These are phyloP conservation scores for Blastomussa wellsi DNA, from an alignment of 92 coral and sea anemone genomes.

Conservation along the genomic window DNA sequence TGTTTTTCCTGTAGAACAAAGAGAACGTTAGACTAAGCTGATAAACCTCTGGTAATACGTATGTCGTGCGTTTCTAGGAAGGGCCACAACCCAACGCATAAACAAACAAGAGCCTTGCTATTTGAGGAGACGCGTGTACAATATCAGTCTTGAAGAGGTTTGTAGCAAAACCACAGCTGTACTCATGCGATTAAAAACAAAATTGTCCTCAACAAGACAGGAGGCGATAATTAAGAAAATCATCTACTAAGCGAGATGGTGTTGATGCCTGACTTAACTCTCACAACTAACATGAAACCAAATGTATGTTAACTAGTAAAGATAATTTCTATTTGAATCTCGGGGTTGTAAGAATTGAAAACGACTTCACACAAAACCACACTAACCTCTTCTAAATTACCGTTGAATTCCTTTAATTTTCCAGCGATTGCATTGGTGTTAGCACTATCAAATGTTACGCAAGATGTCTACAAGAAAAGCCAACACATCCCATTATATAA, in stretches of 20 bases:
- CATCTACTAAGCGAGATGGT: background rate
- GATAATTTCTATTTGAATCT: background rate
- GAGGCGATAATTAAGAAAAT: background rate
- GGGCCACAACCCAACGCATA: background rate
- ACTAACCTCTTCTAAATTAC: slow-evolving; percentile 72
- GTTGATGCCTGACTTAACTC: too few species aligned
- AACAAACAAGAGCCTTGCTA: background rate
- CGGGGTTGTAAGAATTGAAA: background rate
- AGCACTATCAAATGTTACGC: slow-evolving; percentile 80
- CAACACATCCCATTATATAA: background rate
- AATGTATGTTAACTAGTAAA: background rate
- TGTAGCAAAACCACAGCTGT: too few species aligned
- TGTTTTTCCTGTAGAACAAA: slow-evolving; percentile 44
- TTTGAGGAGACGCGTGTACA: too few species aligned
- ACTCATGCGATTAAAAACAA: too few species aligned
- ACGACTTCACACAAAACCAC: background rate
- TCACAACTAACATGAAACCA: background rate
- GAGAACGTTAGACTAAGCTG: background rate
- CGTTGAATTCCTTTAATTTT: slow-evolving; percentile 79
- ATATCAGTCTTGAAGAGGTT: too few species aligned
- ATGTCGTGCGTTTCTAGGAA: background rate
- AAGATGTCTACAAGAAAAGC: slow-evolving; percentile 60
- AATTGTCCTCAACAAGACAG: too few species aligned
- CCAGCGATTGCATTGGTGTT: slow-evolving; percentile 80
- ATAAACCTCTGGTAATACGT: background rate